A percentile compares a stretch with the other conserved stretches of the same genome.
These are phyloP conservation scores for Larimichthys crocea DNA, from an alignment of 2,113 vertebrate species.

Conservation along the genomic window DNA sequence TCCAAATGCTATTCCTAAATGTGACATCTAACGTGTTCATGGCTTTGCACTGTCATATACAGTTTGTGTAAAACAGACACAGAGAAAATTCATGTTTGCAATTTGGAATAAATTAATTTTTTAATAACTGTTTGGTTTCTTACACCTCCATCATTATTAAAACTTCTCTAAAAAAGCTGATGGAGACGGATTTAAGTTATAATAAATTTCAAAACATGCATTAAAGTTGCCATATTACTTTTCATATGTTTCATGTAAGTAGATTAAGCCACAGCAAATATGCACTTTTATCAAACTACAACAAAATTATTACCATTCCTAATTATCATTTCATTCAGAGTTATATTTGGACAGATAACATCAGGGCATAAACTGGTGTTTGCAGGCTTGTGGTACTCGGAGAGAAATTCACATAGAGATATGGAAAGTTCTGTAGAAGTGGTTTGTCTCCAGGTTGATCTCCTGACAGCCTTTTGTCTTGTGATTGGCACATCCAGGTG, in stretches of 20 bases:
- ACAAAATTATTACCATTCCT: not conserved
- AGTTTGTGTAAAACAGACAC: not conserved
- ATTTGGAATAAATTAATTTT: not conserved
- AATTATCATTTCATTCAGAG: not conserved
- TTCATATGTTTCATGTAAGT: not conserved
- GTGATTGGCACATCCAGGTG: conserved; percentile 83
- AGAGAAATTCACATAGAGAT: not conserved
- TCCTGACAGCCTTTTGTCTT: conserved; percentile 23
- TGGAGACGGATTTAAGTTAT: not conserved
- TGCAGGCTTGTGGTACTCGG: not conserved
- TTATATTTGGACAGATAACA: not conserved
- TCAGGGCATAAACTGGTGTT: not conserved
- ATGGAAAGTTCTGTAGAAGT: not conserved
- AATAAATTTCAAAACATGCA: not conserved
- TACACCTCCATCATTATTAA: not conserved
- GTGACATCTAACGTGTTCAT: not conserved
- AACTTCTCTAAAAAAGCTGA: not conserved
- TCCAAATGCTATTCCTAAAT: not conserved
- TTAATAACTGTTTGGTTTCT: too few species aligned
- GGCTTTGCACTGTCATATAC: not conserved
- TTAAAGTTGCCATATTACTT: not conserved
- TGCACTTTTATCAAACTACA: not conserved
- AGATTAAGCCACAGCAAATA: not conserved
- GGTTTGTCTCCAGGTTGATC: not conserved
- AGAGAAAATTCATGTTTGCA: not conserved